phyloP scores from a whole-genome alignment of 2,797 vertebrate species.

The Orientallactaga sibirica region DNA sequence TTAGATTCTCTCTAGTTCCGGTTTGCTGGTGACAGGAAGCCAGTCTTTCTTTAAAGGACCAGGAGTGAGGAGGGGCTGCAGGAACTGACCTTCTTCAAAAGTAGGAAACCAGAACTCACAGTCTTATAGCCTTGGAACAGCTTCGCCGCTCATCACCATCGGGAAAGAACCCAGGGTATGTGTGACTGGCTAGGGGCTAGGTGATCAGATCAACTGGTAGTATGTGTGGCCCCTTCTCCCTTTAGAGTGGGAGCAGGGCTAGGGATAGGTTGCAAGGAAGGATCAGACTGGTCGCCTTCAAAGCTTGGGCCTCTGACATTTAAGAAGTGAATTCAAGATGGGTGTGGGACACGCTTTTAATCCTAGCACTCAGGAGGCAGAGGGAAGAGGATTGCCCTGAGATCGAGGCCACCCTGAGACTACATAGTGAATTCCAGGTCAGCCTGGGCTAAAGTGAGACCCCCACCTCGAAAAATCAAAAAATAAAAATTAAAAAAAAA shows the following conservation, averaged over 20 bases:
- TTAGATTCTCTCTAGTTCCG: slow-evolving; percentile 60
- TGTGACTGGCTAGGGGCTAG: background rate
- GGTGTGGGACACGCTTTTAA: no score
- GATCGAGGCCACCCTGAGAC: no score
- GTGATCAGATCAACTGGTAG: background rate
- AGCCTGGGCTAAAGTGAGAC: no score
- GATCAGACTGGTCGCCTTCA: background rate
- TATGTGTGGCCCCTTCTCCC: background rate
- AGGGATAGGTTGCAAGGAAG: background rate
- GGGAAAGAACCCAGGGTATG: slow-evolving; percentile 32
- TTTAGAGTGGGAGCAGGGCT: background rate
- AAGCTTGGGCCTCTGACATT: background rate
- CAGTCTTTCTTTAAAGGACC: slow-evolving; percentile 34
- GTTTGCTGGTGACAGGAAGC: slow-evolving; percentile 72
- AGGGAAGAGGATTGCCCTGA: no score
- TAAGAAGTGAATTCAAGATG: background rate
- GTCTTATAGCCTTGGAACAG: background rate
- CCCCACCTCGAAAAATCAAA: no score
- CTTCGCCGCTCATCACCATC: background rate
- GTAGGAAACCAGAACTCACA: background rate
- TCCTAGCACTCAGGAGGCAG: no score
- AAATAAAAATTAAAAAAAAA: no score
- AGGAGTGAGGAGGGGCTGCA: background rate
- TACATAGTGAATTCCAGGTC: no score
- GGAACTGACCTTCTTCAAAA: slow-evolving; percentile 9